Percentiles rank a stretch among this genome's conserved stretches.
phyloP scores from a whole-genome alignment of 2,113 vertebrate genomes.

The Scomber scombrus region DNA sequence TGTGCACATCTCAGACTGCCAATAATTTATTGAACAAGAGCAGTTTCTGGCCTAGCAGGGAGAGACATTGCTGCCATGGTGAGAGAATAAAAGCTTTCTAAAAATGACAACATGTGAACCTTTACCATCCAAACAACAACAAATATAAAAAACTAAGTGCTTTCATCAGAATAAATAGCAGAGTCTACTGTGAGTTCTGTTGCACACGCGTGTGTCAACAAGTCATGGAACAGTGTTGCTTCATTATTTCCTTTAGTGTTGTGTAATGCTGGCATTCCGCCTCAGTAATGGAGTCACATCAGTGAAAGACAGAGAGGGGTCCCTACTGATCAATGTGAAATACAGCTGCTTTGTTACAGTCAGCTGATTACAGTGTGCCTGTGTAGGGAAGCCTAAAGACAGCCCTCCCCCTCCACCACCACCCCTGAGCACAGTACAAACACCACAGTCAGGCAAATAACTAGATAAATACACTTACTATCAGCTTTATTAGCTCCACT shows the following conservation, averaged over 20 bases:
- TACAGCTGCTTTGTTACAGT: not conserved
- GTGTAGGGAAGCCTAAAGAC: not conserved
- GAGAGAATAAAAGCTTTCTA: not conserved
- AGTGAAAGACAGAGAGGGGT: not conserved
- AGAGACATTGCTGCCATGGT: not conserved
- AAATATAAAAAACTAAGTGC: not conserved
- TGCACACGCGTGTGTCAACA: not conserved
- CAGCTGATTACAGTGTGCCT: not conserved
- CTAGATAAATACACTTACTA: conserved; percentile 20
- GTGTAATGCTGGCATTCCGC: conserved; percentile 25
- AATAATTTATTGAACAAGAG: not conserved
- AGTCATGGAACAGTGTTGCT: conserved; percentile 39
- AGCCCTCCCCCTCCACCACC: not conserved
- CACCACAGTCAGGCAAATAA: not conserved
- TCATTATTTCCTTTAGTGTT: conserved; percentile 31
- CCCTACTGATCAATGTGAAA: not conserved
- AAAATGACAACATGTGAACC: not conserved
- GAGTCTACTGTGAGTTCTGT: not conserved
- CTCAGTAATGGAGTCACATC: conserved; percentile 15
- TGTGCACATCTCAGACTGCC: not conserved
- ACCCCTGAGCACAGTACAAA: not conserved
- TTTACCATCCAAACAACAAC: not conserved
- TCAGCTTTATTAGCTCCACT: conserved; percentile 4
- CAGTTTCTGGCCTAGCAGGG: not conserved
- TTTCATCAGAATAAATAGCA: not conserved